These are phyloP conservation scores for Drosophila mercatorum DNA, from an alignment of 2,888 invertebrate genomes.

Conservation along the genomic window DNA sequence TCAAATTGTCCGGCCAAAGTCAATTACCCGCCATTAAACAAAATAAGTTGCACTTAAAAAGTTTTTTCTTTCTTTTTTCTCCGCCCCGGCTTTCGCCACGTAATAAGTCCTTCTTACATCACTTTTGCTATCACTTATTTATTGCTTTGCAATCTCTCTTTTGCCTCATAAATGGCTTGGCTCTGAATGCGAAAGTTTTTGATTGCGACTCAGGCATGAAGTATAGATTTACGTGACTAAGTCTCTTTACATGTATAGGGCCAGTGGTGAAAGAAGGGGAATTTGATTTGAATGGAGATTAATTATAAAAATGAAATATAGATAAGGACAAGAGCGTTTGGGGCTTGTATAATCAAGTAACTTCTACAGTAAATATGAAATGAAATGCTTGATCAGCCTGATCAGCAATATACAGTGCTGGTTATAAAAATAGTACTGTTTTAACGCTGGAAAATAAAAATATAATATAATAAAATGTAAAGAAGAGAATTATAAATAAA, in stretches of 20 bases:
- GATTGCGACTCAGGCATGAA: neutral
- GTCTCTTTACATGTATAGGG: neutral
- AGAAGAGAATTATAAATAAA: no score
- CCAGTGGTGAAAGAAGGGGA: neutral
- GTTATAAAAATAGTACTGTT: no score
- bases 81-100: neutral
- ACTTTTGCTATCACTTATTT: conserved; percentile 30
- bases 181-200: neutral
- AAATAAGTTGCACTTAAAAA: conserved; percentile 34
- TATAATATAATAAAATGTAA: no score
- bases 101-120: conserved; percentile 26
- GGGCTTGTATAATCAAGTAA: no score
- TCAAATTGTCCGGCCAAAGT: conserved; percentile 62
- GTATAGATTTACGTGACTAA: neutral
- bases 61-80: conserved; percentile 6
- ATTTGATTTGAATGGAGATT: neutral
- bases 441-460: no score
- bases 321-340: no score
- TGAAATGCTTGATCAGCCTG: no score
- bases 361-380: no score
- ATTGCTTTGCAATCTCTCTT: conserved; percentile 1
- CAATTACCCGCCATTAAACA: conserved; percentile 60
- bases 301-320: no score
- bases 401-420: no score
- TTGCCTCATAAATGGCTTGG: conserved; percentile 1